Base-by-base conservation (phyloP, 2,113 vertebrate species). In the Notothenia coriiceps region DNA sequence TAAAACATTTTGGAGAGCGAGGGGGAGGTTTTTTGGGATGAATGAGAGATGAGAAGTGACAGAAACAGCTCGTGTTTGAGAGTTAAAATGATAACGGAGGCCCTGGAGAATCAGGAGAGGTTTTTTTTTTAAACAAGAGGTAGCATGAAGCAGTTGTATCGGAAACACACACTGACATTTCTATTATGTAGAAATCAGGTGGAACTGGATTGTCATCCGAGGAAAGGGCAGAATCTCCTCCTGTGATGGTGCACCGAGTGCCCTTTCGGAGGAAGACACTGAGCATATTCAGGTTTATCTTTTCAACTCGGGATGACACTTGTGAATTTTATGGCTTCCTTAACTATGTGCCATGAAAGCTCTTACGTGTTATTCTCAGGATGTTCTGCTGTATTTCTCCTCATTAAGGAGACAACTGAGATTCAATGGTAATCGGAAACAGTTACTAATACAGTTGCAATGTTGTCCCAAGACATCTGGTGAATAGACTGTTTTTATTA, bases 151-250 rank as follows among this genome's bases (percentile, higher is more conserved):
- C 59, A 59, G 51, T 29, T 64, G 40, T 65, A 59, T 71, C 64
- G 69, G 55, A 74, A 65, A 55, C 29, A 72, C 57, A n/a, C 18
- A 1, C 14, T 17, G 49, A 73, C 70, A 65, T 82, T 73, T 84
- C 66, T 69, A 44, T 66, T 35, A 40, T 18, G 18, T n/a, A 55
- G 61, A 51, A 51, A 74, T 71, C 64, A 79, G 62, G 52, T 75
- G 47, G 61, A 73, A 56, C 43, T 76, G 70, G 20, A 46, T n/a
- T 63, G 67, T 63, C 40, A n/a, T 77, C 35, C 70, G n/a, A 68
- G 70, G 17, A 89, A 85, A 84, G 84, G 70, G 80, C 70, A 86
- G 63, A 60, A 60, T 49, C 64, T 68, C 52, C 14, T 89, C 70
- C 70, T 50, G 69, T 46, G 77, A 50, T 8, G 61, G 46, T 40